Evolutionary conservation across 2,888 invertebrate species (phyloP).

Genomic region (Limenitis camilla): DNA sequence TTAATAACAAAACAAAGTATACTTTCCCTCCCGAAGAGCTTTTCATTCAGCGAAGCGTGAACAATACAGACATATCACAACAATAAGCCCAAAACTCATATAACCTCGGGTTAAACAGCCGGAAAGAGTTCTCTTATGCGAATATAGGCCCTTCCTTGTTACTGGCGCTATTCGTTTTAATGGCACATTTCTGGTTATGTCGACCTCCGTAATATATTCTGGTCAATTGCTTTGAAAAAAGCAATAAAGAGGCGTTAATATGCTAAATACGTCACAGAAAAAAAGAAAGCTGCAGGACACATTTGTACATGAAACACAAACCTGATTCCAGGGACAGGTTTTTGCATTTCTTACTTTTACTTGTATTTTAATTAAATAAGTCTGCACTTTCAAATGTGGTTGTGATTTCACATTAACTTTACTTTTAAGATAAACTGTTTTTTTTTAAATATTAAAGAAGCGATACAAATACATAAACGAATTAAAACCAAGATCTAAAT

Average conservation of each 20-base stretch:
- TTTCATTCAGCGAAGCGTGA: background rate
- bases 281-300: too few relatives aligned
- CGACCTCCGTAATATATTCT: background rate
- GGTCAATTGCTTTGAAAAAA: constrained; percentile 2
- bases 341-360: too few relatives aligned
- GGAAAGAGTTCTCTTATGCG: constrained; percentile 10
- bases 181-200: constrained; percentile 1
- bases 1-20: background rate
- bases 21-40: background rate
- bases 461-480: too few relatives aligned
- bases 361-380: too few relatives aligned
- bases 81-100: constrained; percentile 7
- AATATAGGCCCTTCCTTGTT: constrained; percentile 12
- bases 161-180: constrained; percentile 10
- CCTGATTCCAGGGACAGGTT: too few relatives aligned
- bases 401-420: too few relatives aligned
- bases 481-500: too few relatives aligned
- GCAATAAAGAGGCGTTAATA: background rate
- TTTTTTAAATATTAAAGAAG: too few relatives aligned
- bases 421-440: too few relatives aligned
- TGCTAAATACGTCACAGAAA: too few relatives aligned
- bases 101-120: constrained; percentile 12
- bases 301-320: too few relatives aligned
- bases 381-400: too few relatives aligned
- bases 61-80: constrained; percentile 2